phyloP scores from a whole-genome alignment of 2,113 vertebrate genomes.

The Glaucomys volans region DNA sequence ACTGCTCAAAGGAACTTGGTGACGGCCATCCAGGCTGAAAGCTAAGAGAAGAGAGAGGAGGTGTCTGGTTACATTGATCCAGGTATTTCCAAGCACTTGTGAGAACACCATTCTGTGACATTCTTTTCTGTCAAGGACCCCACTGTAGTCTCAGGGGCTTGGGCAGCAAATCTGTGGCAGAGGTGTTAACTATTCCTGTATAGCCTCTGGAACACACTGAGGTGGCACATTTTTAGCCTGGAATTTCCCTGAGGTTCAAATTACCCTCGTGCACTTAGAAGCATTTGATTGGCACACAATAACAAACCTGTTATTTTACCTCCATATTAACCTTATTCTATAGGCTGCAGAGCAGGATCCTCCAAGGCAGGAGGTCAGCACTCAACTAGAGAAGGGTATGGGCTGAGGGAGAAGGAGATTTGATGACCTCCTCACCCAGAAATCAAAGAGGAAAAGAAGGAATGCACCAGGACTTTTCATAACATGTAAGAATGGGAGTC shows the following conservation, averaged over 20 bases:
- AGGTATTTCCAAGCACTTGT: neutral
- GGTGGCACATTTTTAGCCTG: neutral
- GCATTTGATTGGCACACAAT: neutral
- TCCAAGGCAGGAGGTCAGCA: neutral
- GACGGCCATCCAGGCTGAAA: conserved; percentile 79
- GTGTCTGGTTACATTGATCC: neutral
- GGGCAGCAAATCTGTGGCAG: neutral
- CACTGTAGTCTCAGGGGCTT: neutral
- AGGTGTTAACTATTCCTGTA: neutral
- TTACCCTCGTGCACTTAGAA: rapidly evolving
- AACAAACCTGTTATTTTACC: neutral
- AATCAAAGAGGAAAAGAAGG: neutral
- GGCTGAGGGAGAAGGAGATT: neutral
- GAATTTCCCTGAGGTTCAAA: neutral
- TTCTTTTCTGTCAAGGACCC: neutral
- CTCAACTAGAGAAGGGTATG: neutral
- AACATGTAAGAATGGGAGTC: neutral
- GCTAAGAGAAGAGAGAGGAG: conserved; percentile 66
- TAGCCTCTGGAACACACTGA: too few species aligned
- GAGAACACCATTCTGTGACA: neutral
- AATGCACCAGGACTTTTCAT: neutral
- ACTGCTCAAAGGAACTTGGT: conserved; percentile 72
- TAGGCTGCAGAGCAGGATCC: neutral
- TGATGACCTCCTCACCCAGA: neutral
- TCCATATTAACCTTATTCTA: neutral